phyloP scores from a whole-genome alignment of 92 coral and sea anemone species.

The Heliopora coerulea region DNA sequence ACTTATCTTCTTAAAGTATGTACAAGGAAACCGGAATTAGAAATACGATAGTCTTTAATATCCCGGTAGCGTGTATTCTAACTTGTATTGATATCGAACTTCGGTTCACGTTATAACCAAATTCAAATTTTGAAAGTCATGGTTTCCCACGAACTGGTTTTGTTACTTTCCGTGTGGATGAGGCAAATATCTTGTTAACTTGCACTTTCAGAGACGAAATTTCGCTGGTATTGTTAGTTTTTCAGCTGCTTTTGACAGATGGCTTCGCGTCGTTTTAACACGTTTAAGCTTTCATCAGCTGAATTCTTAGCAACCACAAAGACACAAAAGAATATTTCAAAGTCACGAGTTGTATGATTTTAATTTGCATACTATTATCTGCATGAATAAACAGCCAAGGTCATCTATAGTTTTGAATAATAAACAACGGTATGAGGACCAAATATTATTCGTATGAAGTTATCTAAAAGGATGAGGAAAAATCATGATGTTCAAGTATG shows the following conservation, averaged over 20 bases:
- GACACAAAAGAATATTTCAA: not conserved
- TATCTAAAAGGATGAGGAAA: no score
- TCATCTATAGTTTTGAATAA: slow-evolving; percentile 8
- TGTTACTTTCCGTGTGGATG: not conserved
- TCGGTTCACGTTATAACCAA: not conserved
- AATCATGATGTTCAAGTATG: no score
- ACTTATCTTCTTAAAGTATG: no score
- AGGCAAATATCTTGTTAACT: not conserved
- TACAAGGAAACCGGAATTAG: no score
- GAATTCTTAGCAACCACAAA: slow-evolving; percentile 25
- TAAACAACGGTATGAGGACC: not conserved
- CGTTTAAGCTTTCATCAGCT: not conserved
- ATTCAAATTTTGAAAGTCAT: not conserved
- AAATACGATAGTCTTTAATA: no score
- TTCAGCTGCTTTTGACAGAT: slow-evolving; percentile 7
- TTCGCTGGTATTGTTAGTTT: no score
- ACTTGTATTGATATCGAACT: not conserved
- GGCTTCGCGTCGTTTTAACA: not conserved
- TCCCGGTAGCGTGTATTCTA: not conserved
- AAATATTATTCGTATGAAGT: no score
- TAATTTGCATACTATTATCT: slow-evolving; percentile 8
- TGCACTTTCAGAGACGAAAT: no score
- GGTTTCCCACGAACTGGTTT: not conserved
- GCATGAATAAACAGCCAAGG: slow-evolving; percentile 25
- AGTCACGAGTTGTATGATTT: no score